Conservation (phyloP, 2,797 vertebrate genomes). For the Sebastes jordani region DNA sequence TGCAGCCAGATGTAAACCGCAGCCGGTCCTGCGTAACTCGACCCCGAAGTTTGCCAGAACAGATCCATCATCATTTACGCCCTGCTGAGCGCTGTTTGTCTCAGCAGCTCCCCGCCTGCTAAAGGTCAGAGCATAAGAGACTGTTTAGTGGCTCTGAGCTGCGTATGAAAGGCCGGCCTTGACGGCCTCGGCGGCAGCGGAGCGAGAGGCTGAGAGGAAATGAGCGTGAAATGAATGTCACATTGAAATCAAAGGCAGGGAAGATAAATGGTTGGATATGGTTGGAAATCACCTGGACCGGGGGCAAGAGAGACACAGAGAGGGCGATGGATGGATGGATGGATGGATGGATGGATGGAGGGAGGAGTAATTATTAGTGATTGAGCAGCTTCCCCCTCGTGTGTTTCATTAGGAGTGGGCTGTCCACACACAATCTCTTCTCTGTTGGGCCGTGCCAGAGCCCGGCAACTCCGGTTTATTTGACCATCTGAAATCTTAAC, state of each 20-base stretch:
- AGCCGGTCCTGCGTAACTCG: constrained; percentile 42
- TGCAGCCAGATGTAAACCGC: constrained; percentile 21
- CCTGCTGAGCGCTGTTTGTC: constrained; percentile 67
- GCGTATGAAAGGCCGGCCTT: constrained; percentile 69
- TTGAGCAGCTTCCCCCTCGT: constrained; percentile 59
- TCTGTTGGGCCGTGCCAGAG: constrained; percentile 67
- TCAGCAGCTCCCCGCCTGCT: constrained; percentile 18
- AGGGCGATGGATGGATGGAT: constrained; percentile 20
- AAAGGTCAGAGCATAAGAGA: constrained; percentile 65
- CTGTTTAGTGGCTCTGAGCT: constrained; percentile 54
- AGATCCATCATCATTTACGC: constrained; percentile 75
- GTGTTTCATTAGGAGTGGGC: constrained; percentile 66
- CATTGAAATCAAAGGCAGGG: constrained; percentile 67
- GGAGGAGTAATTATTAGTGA: constrained; percentile 75
- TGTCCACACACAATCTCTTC: constrained; percentile 61
- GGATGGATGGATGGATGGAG: constrained; percentile 31
- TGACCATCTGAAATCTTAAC: constrained; percentile 78
- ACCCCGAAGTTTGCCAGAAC: constrained; percentile 57
- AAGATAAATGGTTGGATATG: constrained; percentile 63
- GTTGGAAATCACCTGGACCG: constrained; percentile 63
- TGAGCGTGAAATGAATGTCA: constrained; percentile 70
- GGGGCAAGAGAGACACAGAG: constrained; percentile 11
- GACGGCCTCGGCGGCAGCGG: constrained; percentile 7
- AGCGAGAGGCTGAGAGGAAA: constrained; percentile 56
- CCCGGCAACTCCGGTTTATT: constrained; percentile 67